Evolutionary conservation across 2,888 invertebrate genomes (phyloP), one percentile per base, ranked within the genome.

Genomic region (Mythimna albipuncta): DNA sequence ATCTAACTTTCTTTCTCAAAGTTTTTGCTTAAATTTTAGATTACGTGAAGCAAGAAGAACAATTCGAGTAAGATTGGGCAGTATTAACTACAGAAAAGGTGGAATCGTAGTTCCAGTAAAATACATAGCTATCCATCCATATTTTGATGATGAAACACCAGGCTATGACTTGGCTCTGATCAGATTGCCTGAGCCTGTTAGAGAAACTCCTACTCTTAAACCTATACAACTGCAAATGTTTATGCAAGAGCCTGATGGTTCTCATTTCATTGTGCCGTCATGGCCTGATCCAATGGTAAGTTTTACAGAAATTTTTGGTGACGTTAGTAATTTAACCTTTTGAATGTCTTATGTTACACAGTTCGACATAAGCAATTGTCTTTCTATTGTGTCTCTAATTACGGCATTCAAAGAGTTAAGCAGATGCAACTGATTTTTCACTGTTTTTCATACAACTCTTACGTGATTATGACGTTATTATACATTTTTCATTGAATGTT

Each of bases 11-110:
- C 9, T 38, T 32, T 38, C 9, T 7, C 13, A 59, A 21, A 21
- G 1, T 0, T 11, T 5, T 26, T 5, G 1, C 4, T 65, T 63
- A 26, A 26, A 44, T 62, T 89, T 3, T 85, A 95, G 95, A 68
- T 71, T 93, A 64, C 79, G 90, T 57, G 93, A 94, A 65, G 86
- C 91, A 0, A 61, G 88, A 3, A 85, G 94, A 66, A 73, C 88
- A 0, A 73, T 95, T 0, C 87, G 93, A 10, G 90, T 95, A 0
- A 87, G 95, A 41, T 90, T 95, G 0, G 96, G 95, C 6, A 95
- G 94, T 54, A 89, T 90, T 2, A 95, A 95, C 79, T 92, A 93
- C 79, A 94, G 89, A 68, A 93, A 91, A 81, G 94, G 93, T 0
- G 95, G 95, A 0, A 57, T 75, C 0, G 13, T 94, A 0, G 66